Evolutionary conservation across 2,888 invertebrate species (phyloP), one percentile per base, ranked within the genome.

Genomic region (Trissolcus brochymenae): DNA sequence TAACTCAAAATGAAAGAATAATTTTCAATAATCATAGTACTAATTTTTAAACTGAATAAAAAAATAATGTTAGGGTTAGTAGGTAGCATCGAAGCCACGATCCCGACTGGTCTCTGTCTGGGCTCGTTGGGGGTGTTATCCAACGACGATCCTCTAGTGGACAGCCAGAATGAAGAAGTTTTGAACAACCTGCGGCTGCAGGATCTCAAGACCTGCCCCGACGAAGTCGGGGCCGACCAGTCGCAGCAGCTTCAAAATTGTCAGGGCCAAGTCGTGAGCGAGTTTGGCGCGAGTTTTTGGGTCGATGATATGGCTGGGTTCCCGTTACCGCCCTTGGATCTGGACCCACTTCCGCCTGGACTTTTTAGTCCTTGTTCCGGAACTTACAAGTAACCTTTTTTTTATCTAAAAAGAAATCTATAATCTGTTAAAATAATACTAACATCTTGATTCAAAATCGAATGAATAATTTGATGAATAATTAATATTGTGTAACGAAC

Each of bases 291-390:
- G 62, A 90, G 90, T 80, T 92, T 91, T 83, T 94, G 93, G 94
- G 91, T 92, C 84, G 95, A 95, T 90, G 95, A 95, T 89, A 95
- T 95, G 93, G 95, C 94, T 64, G 94, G 95, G 43, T 96, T 96
- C 90, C 94, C 95, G 0, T 89, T 96, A 82, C 95, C 96, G 21
- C 92, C 95, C 0, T 90, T 96, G 82, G 97, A 97, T 86, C 91
- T 97, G 86, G 97, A 97, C 86, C 96, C 96, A 6, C 89, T 97
- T 81, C 95, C 96, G 0, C 92, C 97, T 64, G 96, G 97, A 84
- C 94, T 96, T 2, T 96, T 96, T 89, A 95, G 95, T 57, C 95
- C 96, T 0, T 95, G 95, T 87, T 92, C 94, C 72, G 93, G 93
- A 73, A 91, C 91, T 60, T 95, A 95, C 91, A 95, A 94, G 94